Evolutionary conservation across 2,113 vertebrate species (phyloP).

Genomic region (Cavia porcellus): DNA sequence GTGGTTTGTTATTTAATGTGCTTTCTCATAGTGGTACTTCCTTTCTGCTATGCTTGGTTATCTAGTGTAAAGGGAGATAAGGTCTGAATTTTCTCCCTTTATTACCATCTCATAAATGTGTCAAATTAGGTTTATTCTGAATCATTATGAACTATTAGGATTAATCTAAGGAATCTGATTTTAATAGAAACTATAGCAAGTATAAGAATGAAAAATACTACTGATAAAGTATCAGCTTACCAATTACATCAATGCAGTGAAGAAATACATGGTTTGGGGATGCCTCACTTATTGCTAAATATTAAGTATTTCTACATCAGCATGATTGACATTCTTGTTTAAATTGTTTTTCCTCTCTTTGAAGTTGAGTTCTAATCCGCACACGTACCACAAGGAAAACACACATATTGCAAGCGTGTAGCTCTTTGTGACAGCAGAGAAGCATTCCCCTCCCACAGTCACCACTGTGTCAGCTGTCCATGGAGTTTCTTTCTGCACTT

Average conservation of each 20-base stretch:
- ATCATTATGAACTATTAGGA: background rate
- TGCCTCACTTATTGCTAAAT: background rate
- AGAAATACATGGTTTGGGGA: background rate
- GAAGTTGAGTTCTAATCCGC: background rate
- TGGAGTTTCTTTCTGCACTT: background rate
- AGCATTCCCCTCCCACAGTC: background rate
- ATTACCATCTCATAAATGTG: background rate
- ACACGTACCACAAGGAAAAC: too few relatives aligned
- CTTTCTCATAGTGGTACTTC: background rate
- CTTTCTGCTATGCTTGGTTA: background rate
- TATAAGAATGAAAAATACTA: background rate
- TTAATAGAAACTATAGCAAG: background rate
- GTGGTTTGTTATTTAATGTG: constrained; percentile 14
- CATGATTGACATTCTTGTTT: constrained; percentile 8
- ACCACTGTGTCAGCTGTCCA: background rate
- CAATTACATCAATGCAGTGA: background rate
- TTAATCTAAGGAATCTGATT: background rate
- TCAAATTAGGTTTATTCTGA: background rate
- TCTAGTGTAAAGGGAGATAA: background rate
- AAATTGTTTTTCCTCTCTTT: background rate
- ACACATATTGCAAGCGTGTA: background rate
- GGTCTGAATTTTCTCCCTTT: background rate
- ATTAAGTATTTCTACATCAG: background rate
- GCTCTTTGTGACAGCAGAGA: background rate
- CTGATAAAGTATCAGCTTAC: background rate